Evolutionary conservation across 53 echinoderm and acorn worm species (phyloP).

Genomic region (Hippasteria phrygiana): DNA sequence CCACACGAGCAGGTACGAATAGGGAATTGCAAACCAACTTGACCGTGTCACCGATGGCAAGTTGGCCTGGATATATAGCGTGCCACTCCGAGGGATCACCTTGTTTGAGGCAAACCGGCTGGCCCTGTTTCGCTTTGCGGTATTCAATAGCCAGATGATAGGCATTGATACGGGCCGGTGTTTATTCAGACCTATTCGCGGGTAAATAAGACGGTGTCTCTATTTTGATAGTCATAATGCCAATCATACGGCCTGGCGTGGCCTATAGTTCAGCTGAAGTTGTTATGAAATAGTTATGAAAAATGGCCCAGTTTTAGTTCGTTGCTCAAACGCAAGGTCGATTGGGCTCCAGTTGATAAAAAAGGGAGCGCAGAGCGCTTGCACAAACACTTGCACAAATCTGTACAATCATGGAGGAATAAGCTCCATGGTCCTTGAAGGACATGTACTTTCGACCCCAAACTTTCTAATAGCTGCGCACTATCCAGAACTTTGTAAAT

Average conservation of each 20-base stretch:
- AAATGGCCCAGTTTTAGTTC: neutral
- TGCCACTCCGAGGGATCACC: too few relatives aligned
- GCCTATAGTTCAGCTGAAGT: neutral
- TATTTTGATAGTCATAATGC: neutral
- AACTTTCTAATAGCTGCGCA: neutral
- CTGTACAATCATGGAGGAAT: too few relatives aligned
- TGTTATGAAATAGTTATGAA: neutral
- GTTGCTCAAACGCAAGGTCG: neutral
- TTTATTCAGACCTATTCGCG: neutral
- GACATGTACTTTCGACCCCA: constrained; percentile 1
- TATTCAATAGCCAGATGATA: neutral
- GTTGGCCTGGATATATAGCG: too few relatives aligned
- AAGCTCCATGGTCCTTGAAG: neutral
- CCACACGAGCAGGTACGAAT: too few relatives aligned
- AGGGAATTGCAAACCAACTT: too few relatives aligned
- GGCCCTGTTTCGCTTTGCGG: neutral
- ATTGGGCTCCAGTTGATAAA: neutral
- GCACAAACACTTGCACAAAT: too few relatives aligned
- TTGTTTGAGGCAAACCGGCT: neutral
- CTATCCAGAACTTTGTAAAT: neutral
- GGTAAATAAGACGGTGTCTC: neutral
- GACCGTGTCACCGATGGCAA: too few relatives aligned
- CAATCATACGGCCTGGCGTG: neutral
- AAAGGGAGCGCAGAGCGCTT: neutral
- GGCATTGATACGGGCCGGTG: neutral